Conservation (phyloP, 37 sponge, comb jelly and placozoan genomes). For the Axinella damicornis region DNA sequence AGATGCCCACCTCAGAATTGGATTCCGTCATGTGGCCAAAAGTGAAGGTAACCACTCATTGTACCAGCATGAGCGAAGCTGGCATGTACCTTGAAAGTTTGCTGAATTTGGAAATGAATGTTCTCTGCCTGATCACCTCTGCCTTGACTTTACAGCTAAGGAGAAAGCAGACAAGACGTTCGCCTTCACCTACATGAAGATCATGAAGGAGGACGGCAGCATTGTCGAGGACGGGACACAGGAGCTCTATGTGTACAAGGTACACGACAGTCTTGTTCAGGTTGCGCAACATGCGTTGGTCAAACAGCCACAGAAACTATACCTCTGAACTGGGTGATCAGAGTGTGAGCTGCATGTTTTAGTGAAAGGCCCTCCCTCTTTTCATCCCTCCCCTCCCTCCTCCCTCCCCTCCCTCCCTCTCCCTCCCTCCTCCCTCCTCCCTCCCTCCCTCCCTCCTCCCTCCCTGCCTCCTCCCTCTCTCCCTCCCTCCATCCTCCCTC, state of each 20-base stretch:
- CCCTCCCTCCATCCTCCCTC: too few species aligned
- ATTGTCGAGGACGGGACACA: constrained; percentile 78
- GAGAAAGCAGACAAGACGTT: constrained; percentile 81
- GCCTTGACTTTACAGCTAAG: constrained; percentile 44
- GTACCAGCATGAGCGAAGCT: neutral
- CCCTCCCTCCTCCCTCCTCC: too few species aligned
- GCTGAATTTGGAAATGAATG: neutral
- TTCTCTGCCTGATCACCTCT: neutral
- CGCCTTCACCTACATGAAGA: constrained; percentile 76
- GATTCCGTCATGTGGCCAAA: constrained; percentile 82
- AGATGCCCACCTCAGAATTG: constrained; percentile 67
- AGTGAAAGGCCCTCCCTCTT: too few species aligned
- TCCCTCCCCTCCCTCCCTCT: too few species aligned
- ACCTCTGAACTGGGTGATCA: neutral
- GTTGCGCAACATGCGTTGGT: too few species aligned
- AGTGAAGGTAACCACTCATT: constrained; percentile 79
- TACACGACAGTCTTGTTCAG: neutral
- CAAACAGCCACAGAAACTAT: too few species aligned
- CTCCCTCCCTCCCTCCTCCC: too few species aligned
- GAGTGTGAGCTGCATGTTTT: neutral
- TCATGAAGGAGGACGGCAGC: constrained; percentile 75
- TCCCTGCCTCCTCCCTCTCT: too few species aligned
- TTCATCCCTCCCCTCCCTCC: too few species aligned
- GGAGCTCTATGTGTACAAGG: constrained; percentile 77
- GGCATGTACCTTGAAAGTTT: too few species aligned